Conservation (phyloP, 2,888 invertebrate species). For the Drosophila nr. perissopoda region DNA sequence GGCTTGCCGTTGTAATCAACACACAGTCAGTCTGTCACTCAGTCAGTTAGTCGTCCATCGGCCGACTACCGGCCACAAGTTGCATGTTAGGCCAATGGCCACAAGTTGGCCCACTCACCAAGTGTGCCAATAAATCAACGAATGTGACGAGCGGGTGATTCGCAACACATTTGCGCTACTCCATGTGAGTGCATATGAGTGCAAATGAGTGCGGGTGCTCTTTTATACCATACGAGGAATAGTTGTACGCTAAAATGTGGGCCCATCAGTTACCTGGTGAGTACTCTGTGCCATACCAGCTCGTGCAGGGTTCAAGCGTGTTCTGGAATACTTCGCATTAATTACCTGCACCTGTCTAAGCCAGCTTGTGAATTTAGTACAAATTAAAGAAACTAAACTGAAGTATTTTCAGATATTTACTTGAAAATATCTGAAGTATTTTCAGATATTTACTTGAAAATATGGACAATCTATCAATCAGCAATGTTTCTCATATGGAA, state of each 20-base stretch:
- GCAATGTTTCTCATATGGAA: too few species aligned
- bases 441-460: background rate
- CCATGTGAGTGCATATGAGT: background rate
- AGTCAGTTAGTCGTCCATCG: slow-evolving; percentile 15
- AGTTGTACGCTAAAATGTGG: background rate
- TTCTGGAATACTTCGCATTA: background rate
- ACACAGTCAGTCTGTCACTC: slow-evolving; percentile 6
- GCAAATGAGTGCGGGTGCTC: background rate
- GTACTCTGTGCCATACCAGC: background rate
- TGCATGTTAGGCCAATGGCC: slow-evolving; percentile 39
- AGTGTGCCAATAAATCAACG: slow-evolving; percentile 77
- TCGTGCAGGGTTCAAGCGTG: background rate
- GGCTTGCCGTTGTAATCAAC: slow-evolving; percentile 50
- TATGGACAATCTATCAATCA: background rate
- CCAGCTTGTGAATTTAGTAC: too few species aligned
- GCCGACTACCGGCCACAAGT: slow-evolving; percentile 16
- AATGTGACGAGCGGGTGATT: slow-evolving; percentile 58
- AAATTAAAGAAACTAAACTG: background rate
- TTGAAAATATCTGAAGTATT: background rate
- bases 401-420: background rate
- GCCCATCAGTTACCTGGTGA: slow-evolving; percentile 14
- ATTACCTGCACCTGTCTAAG: background rate
- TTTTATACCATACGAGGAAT: background rate
- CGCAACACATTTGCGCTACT: background rate
- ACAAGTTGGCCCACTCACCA: slow-evolving; percentile 65